A percentile compares a stretch with the other conserved stretches of the same genome.
These are phyloP conservation scores for Myiagra hebetior DNA, from an alignment of 2,113 vertebrate species.

Conservation along the genomic window DNA sequence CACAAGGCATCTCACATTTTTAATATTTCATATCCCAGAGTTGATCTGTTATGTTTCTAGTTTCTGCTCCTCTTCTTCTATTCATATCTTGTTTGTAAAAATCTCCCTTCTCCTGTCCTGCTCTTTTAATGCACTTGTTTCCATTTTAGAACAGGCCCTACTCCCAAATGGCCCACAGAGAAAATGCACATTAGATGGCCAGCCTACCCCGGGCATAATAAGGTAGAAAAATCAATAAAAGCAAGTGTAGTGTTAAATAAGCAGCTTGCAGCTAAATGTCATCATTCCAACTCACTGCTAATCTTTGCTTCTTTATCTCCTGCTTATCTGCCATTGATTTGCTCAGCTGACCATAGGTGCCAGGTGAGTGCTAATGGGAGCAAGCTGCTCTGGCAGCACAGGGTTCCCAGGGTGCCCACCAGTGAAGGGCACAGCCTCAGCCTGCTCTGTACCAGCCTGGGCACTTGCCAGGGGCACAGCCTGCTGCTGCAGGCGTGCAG, in stretches of 20 bases:
- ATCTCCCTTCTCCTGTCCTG: not conserved
- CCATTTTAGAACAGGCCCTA: not conserved
- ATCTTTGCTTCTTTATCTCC: not conserved
- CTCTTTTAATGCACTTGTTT: not conserved
- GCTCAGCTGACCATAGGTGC: not conserved
- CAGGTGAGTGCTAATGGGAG: not conserved
- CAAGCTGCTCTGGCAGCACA: not conserved
- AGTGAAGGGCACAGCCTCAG: not conserved
- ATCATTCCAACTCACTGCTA: not conserved
- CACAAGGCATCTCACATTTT: not conserved
- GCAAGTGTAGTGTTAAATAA: not conserved
- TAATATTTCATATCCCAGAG: not conserved
- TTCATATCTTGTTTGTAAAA: not conserved
- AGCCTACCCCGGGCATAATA: not conserved
- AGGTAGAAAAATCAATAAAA: not conserved
- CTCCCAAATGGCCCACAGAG: accelerated
- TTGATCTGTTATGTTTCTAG: not conserved
- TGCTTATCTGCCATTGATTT: not conserved
- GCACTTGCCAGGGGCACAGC: not conserved
- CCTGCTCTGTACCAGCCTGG: not conserved
- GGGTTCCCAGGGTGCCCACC: not conserved
- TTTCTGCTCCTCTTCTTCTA: not conserved
- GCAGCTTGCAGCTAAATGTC: not conserved
- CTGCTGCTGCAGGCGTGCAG: accelerated
- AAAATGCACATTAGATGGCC: not conserved